A percentile compares a stretch with the other conserved stretches of the same genome.
Conservation (phyloP, 2,797 vertebrate genomes). For the Telmatherina bonti region DNA sequence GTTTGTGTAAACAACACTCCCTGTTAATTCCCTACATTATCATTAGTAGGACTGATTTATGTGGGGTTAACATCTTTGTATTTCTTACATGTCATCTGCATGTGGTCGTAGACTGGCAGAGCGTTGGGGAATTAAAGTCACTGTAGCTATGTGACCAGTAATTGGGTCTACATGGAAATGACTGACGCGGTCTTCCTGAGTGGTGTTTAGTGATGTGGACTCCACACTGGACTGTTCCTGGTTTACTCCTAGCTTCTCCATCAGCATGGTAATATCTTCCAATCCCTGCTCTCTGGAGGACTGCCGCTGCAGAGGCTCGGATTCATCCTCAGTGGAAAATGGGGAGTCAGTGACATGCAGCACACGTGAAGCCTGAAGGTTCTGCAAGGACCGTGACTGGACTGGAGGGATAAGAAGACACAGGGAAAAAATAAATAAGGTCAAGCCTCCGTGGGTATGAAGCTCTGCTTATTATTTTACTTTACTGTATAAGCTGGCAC, state of each 20-base stretch:
- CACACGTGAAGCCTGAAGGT: conserved; percentile 81
- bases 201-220: conserved; percentile 70
- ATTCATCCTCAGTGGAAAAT: conserved; percentile 80
- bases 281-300: conserved; percentile 60
- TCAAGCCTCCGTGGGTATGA: conserved; percentile 9
- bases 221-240: conserved; percentile 51
- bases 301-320: conserved; percentile 74
- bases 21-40: conserved; percentile 31
- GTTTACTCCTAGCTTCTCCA: conserved; percentile 69
- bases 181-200: conserved; percentile 58
- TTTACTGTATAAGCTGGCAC: neutral
- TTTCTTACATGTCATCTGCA: conserved; percentile 82
- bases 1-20: conserved; percentile 49
- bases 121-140: conserved; percentile 77
- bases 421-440: conserved; percentile 12
- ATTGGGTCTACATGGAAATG: conserved; percentile 83
- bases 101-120: conserved; percentile 72
- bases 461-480: conserved; percentile 16
- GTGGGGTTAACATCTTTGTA: neutral
- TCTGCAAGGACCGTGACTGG: conserved; percentile 84
- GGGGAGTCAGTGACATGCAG: conserved; percentile 80
- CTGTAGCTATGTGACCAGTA: conserved; percentile 76
- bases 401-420: conserved; percentile 74
- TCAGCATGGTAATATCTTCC: conserved; percentile 66
- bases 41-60: conserved; percentile 19